phyloP scores from a whole-genome alignment of 2,113 vertebrate genomes.

The Rhabdornis inornatus region DNA sequence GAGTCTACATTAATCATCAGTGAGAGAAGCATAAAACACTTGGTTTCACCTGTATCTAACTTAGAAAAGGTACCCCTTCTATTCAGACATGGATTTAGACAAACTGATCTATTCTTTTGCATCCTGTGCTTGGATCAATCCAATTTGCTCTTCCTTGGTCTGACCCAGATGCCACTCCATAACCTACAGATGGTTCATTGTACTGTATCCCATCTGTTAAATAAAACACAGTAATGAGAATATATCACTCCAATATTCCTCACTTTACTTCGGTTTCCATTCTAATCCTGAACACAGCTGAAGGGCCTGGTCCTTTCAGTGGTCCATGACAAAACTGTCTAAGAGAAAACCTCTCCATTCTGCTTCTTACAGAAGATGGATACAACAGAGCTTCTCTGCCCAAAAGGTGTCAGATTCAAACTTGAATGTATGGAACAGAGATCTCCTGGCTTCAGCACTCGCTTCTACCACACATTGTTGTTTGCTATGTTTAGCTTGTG shows the following conservation, averaged over 20 bases:
- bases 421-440: not conserved
- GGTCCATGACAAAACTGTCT: not conserved
- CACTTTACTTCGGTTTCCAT: slow-evolving; percentile 43
- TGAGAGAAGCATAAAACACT: not conserved
- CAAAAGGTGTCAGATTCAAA: not conserved
- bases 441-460: not conserved
- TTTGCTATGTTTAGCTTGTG: not conserved
- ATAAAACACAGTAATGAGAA: slow-evolving; percentile 55
- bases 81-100: not conserved
- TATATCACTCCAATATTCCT: slow-evolving; percentile 32
- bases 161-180: slow-evolving; percentile 48
- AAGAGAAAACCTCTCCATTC: not conserved
- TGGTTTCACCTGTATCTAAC: not conserved
- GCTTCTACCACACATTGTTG: not conserved
- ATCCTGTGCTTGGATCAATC: not conserved
- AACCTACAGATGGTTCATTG: slow-evolving; percentile 62
- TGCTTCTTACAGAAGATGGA: not conserved
- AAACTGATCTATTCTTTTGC: slow-evolving; percentile 7
- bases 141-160: slow-evolving; percentile 31
- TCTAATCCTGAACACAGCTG: slow-evolving; percentile 17
- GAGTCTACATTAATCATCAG: not conserved
- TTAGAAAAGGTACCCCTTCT: not conserved
- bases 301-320: slow-evolving; percentile 17
- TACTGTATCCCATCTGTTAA: slow-evolving; percentile 59
- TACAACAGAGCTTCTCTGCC: not conserved